A percentile compares a stretch with the other conserved stretches of the same genome.
Evolutionary conservation across 1,140 invertebrate genomes (phyloP).

Genomic region (Drosophila oshimai): DNA sequence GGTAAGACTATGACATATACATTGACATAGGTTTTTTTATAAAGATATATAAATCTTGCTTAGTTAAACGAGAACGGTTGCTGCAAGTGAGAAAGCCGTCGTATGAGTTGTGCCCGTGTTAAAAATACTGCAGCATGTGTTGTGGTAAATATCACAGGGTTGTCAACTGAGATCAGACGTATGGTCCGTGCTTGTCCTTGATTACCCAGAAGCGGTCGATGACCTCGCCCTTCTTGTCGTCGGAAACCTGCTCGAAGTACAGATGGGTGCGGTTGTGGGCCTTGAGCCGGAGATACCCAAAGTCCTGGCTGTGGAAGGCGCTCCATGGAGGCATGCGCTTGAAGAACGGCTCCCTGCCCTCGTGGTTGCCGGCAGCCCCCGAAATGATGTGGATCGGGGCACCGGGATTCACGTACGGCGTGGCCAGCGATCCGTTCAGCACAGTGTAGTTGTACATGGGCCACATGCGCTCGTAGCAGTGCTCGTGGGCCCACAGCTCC

Average conservation of each 20-base stretch:
- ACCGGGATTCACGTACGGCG: constrained; percentile 92
- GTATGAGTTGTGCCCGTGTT: not conserved
- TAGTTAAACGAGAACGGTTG: not conserved
- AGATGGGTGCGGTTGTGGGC: constrained; percentile 93
- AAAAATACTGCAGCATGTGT: not conserved
- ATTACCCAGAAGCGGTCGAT: constrained; percentile 91
- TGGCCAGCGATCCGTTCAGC: constrained; percentile 90
- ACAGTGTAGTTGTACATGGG: constrained; percentile 94
- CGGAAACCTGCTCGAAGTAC: constrained; percentile 96
- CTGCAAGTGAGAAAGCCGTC: not conserved
- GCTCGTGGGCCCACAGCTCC: constrained; percentile 97
- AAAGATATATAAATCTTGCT: not conserved
- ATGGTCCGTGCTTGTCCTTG: constrained; percentile 85
- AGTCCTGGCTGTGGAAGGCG: constrained; percentile 85
- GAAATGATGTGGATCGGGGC: constrained; percentile 97
- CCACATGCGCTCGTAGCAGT: constrained; percentile 97
- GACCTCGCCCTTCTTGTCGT: constrained; percentile 88
- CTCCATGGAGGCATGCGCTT: constrained; percentile 72
- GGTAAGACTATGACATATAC: not conserved
- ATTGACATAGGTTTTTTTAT: not conserved
- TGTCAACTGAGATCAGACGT: constrained; percentile 15
- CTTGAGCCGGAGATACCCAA: constrained; percentile 95
- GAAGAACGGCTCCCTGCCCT: constrained; percentile 84
- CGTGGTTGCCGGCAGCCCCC: constrained; percentile 93
- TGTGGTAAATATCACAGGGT: constrained; percentile 1